Evolutionary conservation across 2,113 vertebrate species (phyloP).

Genomic region (Lophius piscatorius): DNA sequence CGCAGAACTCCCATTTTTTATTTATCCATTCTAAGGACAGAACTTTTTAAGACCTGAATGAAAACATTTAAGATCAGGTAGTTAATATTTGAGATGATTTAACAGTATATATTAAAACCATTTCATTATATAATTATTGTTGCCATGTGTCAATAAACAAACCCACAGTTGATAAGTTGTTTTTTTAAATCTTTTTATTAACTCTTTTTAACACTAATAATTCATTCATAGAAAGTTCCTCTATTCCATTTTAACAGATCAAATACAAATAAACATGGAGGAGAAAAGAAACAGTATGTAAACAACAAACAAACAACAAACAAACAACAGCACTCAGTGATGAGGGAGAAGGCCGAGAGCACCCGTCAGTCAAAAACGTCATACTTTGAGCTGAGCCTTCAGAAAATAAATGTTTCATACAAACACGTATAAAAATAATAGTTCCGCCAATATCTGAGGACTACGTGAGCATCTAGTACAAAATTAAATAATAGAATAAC

Average conservation of each 20-base stretch:
- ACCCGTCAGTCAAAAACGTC: constrained; percentile 62
- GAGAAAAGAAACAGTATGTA: constrained; percentile 31
- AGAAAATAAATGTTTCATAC: constrained; percentile 57
- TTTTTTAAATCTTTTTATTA: constrained; percentile 66
- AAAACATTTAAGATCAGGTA: too few species aligned
- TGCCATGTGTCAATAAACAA: too few species aligned
- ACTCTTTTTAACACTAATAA: constrained; percentile 64
- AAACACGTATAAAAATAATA: constrained; percentile 62
- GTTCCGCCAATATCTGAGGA: constrained; percentile 45
- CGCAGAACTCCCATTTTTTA: too few species aligned
- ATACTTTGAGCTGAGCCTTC: constrained; percentile 61
- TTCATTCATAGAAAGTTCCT: constrained; percentile 59
- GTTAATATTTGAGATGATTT: too few species aligned
- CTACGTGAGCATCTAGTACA: constrained; percentile 72
- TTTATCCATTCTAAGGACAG: too few species aligned
- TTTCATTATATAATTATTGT: too few species aligned
- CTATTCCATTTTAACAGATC: constrained; percentile 55
- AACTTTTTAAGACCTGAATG: too few species aligned
- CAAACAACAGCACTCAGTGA: constrained; percentile 35
- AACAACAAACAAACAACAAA: constrained; percentile 39
- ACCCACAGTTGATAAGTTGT: neutral
- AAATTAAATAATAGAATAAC: constrained; percentile 72
- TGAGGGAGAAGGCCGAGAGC: constrained; percentile 42
- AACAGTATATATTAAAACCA: too few species aligned
- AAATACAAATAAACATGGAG: constrained; percentile 62